Evolutionary conservation across 2,888 invertebrate genomes (phyloP), one percentile per base, ranked within the genome.

Genomic region (Gisinianus flammeolus): DNA sequence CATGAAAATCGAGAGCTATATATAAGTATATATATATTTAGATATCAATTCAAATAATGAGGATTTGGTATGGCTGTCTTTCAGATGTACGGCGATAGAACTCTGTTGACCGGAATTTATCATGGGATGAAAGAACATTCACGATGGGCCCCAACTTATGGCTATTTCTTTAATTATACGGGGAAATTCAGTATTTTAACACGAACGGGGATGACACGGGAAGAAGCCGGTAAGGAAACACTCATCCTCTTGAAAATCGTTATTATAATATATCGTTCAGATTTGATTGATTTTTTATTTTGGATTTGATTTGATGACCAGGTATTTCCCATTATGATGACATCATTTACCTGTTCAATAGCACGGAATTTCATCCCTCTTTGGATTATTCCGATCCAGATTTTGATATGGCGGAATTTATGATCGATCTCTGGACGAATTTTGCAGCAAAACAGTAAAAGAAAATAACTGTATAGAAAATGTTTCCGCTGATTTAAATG

Each of bases 81-180:
- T 22, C 24, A 82, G 82, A 82, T 82, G 82, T 76, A 81, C 4
- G 82, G 82, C 5, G 82, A 82, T 69, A 71, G 82, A 0, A 70
- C 78, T 2, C 77, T 82, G 6, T 72, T 79, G 0, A 56, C 78
- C 10, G 81, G 79, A 26, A 78, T 82, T 31, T 73, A 82, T 54
- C 77, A 77, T 71, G 82, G 80, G n/a, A 68, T 82, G 54, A 66
- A 78, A 69, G 75, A 76, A 24, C 82, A 82, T 54, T 69, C 79
- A 16, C 64, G 54, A 22, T 54, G 80, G 24, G 82, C 82, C 12
- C 82, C 82, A 3, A 79, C 79, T 1, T 82, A 77, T 33, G 82
- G 80, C 19, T 82, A 82, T 54, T 82, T 78, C 67, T 81, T 82
- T 54, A 82, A 82, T 74, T 82, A 79, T 78, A 78, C 81, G 19